Evolutionary conservation across 2,113 vertebrate species (phyloP), one percentile per base, ranked within the genome.

Genomic region (Atlantisia rogersi): DNA sequence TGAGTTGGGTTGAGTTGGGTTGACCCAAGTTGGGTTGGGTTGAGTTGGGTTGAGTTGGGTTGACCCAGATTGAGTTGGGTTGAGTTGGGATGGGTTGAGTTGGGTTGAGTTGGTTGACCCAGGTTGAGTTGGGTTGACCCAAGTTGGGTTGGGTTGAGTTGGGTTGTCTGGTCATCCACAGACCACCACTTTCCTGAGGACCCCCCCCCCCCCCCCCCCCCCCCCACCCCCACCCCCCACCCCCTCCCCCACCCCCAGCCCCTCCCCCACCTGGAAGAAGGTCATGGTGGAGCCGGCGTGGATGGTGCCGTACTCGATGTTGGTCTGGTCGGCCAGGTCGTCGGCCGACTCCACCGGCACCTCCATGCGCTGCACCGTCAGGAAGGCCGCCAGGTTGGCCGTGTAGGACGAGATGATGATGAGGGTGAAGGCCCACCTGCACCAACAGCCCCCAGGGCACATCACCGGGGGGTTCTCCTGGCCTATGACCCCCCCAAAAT

Each of bases 381-480:
- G 98, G 91, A 99, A 99, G 28, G 99, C 99, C 1, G 98, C 99
- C 92, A 99, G 98, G 96, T 99, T 99, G 94, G 99, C 99, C 85
- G 99, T 99, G 98, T 99, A 99, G 88, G 99, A 99, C 53, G 99
- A 99, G 98, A 99, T 99, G 97, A 99, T 99, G 97, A 99, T 99
- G 93, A 99, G 98, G 11, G 99, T 99, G 96, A 99, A 99, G 10
- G 99, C 99, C 99, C 99, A 99, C 99, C 99, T 99, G 96, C 32
- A 31, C 75, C n/a, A 76, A 74, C 11, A 21, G 55, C 65, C 84
- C 60, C 67, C 11, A n/a, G n/a, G n/a, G n/a, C n/a, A n/a, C n/a
- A n/a, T n/a, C n/a, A n/a, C n/a, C n/a, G n/a, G n/a, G n/a, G 29
- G 18, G 7, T 20, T n/a, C 16, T 14, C 42, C n/a, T n/a, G n/a